Conservation (phyloP, 2,888 invertebrate genomes). For the Biston betularia region DNA sequence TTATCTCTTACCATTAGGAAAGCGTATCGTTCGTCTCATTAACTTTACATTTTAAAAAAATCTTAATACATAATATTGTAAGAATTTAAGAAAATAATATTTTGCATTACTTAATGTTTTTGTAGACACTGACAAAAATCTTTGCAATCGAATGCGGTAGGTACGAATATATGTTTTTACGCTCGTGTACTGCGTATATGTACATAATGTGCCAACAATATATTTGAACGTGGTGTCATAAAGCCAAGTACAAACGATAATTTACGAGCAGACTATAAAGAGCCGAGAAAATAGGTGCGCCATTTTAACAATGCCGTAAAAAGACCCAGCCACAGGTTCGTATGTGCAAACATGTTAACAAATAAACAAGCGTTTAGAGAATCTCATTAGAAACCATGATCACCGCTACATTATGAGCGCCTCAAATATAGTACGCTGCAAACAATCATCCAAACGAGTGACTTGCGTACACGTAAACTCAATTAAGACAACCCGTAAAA, state of each 20-base stretch:
- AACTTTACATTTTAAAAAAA: too few species aligned
- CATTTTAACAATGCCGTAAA: constrained; percentile 61
- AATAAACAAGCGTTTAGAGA: constrained; percentile 33
- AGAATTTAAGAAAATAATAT: too few species aligned
- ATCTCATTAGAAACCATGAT: constrained; percentile 28
- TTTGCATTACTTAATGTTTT: constrained; percentile 29
- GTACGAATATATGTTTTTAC: constrained; percentile 15
- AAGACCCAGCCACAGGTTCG: constrained; percentile 35
- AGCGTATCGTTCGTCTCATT: too few species aligned
- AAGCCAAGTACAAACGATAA: constrained; percentile 55
- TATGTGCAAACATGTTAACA: constrained; percentile 29
- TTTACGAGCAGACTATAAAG: constrained; percentile 61
- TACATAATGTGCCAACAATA: constrained; percentile 47
- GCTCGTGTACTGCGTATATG: constrained; percentile 39
- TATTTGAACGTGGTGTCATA: constrained; percentile 53
- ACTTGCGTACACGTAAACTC: constrained; percentile 61
- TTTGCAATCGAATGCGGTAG: constrained; percentile 14
- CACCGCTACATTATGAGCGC: background rate
- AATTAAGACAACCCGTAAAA: constrained; percentile 65
- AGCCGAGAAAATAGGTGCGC: constrained; percentile 55
- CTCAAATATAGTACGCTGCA: constrained; percentile 33
- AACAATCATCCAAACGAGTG: constrained; percentile 47
- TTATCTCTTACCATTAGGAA: too few species aligned
- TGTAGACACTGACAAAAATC: constrained; percentile 8
- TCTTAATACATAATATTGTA: too few species aligned